phyloP scores from a whole-genome alignment of 2,113 vertebrate species.

The Ceratotherium simum region DNA sequence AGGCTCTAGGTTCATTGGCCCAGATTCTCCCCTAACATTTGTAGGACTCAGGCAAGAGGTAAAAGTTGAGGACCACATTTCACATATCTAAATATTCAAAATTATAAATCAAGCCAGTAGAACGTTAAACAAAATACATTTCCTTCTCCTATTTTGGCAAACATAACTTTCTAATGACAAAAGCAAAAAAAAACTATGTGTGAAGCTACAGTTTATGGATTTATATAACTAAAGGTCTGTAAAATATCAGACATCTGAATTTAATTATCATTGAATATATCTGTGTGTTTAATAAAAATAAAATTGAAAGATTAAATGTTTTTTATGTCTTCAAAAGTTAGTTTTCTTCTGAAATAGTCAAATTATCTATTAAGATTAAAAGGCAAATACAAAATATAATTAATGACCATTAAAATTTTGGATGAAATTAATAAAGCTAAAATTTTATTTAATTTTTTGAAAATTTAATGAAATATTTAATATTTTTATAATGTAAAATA shows the following conservation, averaged over 20 bases:
- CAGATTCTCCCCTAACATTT: background rate
- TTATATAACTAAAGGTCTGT: background rate
- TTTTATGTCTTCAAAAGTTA: constrained; percentile 13
- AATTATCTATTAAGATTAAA: background rate
- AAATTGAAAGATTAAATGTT: constrained; percentile 26
- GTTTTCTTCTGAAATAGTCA: constrained; percentile 6
- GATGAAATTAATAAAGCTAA: constrained; percentile 10
- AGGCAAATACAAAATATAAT: background rate
- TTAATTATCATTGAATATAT: constrained; percentile 34
- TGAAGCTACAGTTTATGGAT: constrained; percentile 3
- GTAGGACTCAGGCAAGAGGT: background rate
- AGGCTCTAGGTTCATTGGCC: background rate
- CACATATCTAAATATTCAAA: constrained; percentile 16
- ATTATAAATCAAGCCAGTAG: background rate
- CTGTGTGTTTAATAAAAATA: constrained; percentile 8
- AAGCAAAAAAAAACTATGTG: background rate
- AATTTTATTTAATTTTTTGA: constrained; percentile 22
- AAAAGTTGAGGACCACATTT: background rate
- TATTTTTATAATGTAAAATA: constrained; percentile 26
- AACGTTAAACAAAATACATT: background rate
- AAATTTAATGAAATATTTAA: background rate
- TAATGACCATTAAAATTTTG: background rate
- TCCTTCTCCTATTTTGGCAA: background rate
- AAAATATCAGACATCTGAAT: background rate
- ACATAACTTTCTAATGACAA: constrained; percentile 9